phyloP scores from a whole-genome alignment of 53 echinoderm and acorn worm genomes.

The Holothuria leucospilota region DNA sequence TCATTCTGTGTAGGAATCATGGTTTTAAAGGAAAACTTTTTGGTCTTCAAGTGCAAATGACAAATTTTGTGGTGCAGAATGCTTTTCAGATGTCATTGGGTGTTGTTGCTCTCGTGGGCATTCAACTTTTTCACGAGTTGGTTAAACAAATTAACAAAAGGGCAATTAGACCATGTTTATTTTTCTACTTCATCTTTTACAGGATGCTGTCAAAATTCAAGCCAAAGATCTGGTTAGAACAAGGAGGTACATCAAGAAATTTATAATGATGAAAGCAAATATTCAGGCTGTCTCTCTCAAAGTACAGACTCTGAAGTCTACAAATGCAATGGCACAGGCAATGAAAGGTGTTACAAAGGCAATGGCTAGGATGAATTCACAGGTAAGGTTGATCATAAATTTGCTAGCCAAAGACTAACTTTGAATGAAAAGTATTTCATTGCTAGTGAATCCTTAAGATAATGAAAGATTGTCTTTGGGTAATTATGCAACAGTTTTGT shows the following conservation, averaged over 20 bases:
- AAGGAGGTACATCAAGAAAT: conserved; percentile 94
- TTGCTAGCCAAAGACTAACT: background rate
- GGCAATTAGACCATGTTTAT: background rate
- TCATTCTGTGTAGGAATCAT: no score
- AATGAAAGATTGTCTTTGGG: no score
- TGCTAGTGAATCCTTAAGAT: no score
- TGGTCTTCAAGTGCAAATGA: no score
- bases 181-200: conserved; percentile 3
- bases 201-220: conserved; percentile 99
- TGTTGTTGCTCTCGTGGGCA: no score
- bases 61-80: no score
- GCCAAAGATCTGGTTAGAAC: conserved; percentile 97
- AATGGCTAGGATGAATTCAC: conserved; percentile 90
- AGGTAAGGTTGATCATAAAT: conserved; percentile 57
- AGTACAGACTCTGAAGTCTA: conserved; percentile 87
- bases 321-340: conserved; percentile 88
- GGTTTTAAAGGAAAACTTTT: no score
- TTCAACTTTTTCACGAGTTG: no score
- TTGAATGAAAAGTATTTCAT: background rate
- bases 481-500: no score
- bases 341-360: conserved; percentile 98
- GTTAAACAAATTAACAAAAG: no score
- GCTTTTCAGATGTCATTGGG: no score
- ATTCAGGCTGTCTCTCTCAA: conserved; percentile 94
- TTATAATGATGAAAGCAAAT: conserved; percentile 95